Percentiles rank a stretch among this genome's conserved stretches.
These are phyloP conservation scores for Callyntrura sp. DNA, from an alignment of 2,888 invertebrate genomes.

Conservation along the genomic window DNA sequence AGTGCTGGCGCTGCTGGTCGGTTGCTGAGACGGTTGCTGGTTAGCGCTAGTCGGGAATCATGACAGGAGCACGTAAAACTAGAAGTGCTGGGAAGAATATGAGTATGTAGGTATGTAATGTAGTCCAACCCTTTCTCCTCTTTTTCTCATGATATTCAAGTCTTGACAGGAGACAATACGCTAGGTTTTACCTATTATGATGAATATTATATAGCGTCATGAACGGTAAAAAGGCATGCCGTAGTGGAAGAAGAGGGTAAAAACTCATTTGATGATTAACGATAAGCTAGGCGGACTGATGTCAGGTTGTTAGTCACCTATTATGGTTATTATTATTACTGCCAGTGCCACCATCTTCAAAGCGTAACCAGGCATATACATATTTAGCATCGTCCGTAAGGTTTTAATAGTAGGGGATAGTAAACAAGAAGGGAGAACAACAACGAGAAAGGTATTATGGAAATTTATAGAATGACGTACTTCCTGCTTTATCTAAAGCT, in stretches of 20 bases:
- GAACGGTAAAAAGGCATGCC: conserved; percentile 1
- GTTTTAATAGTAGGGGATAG: conserved; percentile 15
- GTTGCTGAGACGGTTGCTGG: conserved; percentile 5
- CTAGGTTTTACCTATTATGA: conserved; percentile 6
- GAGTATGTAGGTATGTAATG: not conserved
- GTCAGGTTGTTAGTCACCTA: conserved; percentile 58
- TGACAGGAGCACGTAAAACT: conserved; percentile 42
- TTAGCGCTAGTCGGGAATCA: not conserved
- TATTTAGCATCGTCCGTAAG: conserved; percentile 15
- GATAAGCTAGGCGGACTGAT: conserved; percentile 56
- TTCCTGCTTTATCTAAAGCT: conserved; percentile 1
- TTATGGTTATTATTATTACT: conserved; percentile 33
- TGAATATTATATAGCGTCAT: conserved; percentile 17
- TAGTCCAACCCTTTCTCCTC: conserved; percentile 28
- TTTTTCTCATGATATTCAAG: conserved; percentile 52
- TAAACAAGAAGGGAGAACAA: not conserved
- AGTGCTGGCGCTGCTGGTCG: not conserved
- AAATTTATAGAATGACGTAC: conserved; percentile 42
- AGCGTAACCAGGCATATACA: not conserved
- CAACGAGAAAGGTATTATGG: conserved; percentile 43
- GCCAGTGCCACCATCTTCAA: not conserved
- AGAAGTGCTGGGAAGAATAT: conserved; percentile 7
- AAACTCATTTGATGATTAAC: conserved; percentile 57
- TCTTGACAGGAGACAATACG: conserved; percentile 35
- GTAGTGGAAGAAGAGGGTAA: conserved; percentile 13